phyloP scores from a whole-genome alignment of 2,113 vertebrate species.

The Pica pica region DNA sequence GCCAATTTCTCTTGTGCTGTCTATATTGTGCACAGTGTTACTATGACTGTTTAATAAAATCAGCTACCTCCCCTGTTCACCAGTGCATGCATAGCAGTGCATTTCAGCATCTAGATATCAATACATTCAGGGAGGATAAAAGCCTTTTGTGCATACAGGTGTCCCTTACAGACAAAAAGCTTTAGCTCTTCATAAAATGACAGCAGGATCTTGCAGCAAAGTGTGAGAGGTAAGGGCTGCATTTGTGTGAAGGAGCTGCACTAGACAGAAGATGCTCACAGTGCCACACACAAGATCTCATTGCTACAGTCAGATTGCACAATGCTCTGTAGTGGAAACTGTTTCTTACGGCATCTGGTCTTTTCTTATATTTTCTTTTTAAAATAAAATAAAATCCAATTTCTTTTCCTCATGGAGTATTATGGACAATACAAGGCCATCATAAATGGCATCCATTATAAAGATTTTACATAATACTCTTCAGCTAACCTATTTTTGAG shows the following conservation, averaged over 20 bases:
- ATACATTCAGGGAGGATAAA: not conserved
- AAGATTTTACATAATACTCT: not conserved
- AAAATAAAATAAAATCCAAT: not conserved
- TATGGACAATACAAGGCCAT: not conserved
- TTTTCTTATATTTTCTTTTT: not conserved
- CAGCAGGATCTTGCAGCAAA: not conserved
- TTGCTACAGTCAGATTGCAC: not conserved
- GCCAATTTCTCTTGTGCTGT: not conserved
- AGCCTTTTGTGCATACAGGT: not conserved
- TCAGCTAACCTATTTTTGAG: not conserved
- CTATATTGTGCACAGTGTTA: not conserved
- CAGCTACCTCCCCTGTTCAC: not conserved
- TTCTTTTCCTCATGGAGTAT: not conserved
- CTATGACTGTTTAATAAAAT: not conserved
- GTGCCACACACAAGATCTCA: not conserved
- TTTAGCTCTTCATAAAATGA: not conserved
- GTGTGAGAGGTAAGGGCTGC: not conserved
- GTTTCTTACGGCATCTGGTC: not conserved
- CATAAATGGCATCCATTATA: not conserved
- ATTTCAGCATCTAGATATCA: not conserved
- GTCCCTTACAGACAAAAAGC: not conserved
- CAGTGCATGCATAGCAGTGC: accelerated
- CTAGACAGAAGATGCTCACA: not conserved
- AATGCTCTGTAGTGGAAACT: not conserved
- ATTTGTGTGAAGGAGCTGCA: not conserved